These are phyloP conservation scores for Trachymyrmex cornetzi DNA, from an alignment of 1,140 invertebrate species.

Conservation along the genomic window DNA sequence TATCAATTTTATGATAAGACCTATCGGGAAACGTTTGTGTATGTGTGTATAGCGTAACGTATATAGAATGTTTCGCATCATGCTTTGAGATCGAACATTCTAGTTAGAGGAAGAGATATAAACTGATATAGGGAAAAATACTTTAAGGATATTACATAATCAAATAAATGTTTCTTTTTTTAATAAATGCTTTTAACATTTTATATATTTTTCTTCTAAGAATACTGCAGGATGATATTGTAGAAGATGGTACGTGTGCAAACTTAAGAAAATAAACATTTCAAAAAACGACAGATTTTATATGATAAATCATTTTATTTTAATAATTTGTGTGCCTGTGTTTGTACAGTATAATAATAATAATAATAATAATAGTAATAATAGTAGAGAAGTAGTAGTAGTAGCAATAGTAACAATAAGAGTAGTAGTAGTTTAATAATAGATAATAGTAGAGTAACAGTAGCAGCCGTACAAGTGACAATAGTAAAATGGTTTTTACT, in stretches of 20 bases:
- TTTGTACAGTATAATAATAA: conserved; percentile 78
- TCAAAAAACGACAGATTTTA: conserved; percentile 59
- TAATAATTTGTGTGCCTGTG: conserved; percentile 78
- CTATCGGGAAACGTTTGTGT: not conserved
- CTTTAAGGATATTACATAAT: conserved; percentile 8
- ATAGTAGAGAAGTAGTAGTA: conserved; percentile 74
- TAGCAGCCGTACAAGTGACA: conserved; percentile 56
- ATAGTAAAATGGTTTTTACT: conserved; percentile 52
- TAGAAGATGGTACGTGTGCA: not conserved
- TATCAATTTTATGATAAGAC: conserved; percentile 21
- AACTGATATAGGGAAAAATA: not conserved
- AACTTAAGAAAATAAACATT: not conserved
- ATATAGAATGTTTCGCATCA: not conserved
- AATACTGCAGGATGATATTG: not conserved
- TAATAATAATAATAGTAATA: conserved; percentile 75
- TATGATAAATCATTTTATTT: conserved; percentile 82
- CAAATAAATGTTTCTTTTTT: not conserved
- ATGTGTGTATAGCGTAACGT: not conserved
- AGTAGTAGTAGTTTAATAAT: conserved; percentile 69
- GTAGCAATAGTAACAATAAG: conserved; percentile 66
- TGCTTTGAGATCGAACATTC: not conserved
- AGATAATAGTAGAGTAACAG: conserved; percentile 46
- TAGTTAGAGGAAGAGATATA: not conserved
- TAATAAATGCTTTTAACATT: not conserved
- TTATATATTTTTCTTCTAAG: not conserved